Percentiles rank a stretch among this genome's conserved stretches.
Evolutionary conservation across 1,140 invertebrate genomes (phyloP).

Genomic region (Cyclina sinensis): DNA sequence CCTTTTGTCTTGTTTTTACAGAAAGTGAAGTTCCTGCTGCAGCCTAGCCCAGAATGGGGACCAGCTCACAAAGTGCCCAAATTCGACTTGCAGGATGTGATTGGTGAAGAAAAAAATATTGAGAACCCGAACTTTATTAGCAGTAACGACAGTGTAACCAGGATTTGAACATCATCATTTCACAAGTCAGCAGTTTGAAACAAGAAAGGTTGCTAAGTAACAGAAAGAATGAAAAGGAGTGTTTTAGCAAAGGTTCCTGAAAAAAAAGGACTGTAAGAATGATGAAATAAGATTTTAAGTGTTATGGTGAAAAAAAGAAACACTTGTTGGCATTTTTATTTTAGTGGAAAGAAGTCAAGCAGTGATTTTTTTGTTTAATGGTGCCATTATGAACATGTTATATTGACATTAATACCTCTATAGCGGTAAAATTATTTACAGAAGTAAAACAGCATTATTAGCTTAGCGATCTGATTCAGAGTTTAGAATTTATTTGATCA

Average conservation of each 20-base stretch:
- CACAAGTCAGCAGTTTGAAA: neutral
- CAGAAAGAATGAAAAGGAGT: neutral
- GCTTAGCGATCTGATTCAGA: no score
- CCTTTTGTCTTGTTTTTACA: slow-evolving; percentile 49
- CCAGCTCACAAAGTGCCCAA: slow-evolving; percentile 82
- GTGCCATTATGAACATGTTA: no score
- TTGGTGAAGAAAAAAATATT: slow-evolving; percentile 52
- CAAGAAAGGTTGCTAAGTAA: slow-evolving; percentile 11
- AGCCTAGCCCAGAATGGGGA: slow-evolving; percentile 78
- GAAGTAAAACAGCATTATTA: no score
- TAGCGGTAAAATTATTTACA: no score
- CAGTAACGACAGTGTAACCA: slow-evolving; percentile 63
- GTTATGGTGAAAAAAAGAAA: neutral
- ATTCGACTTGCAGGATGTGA: slow-evolving; percentile 70
- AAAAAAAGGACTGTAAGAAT: neutral
- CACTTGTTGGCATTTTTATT: neutral
- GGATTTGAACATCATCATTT: slow-evolving; percentile 42
- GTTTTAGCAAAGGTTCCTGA: neutral
- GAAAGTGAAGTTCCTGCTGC: slow-evolving; percentile 78
- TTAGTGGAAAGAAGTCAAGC: neutral
- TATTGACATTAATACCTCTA: no score
- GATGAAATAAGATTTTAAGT: neutral
- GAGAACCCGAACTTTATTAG: slow-evolving; percentile 65
- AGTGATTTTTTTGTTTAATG: neutral
- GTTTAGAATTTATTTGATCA: no score